Evolutionary conservation across 2,113 vertebrate species (phyloP).

Genomic region (Salvator merianae): DNA sequence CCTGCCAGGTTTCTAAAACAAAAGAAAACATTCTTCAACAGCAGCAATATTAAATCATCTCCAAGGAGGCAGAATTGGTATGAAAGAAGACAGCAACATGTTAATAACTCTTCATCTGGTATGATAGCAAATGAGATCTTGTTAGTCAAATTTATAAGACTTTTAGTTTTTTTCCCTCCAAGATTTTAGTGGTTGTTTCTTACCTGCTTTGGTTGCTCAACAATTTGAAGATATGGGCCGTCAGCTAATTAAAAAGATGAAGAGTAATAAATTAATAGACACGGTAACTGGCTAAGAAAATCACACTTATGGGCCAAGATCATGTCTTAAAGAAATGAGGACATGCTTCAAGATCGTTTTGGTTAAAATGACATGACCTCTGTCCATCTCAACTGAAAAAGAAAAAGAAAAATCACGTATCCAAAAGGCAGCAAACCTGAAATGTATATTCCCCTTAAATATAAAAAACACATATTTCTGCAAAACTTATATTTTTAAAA

Average conservation of each 20-base stretch:
- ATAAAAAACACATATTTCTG: neutral
- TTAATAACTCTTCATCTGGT: neutral
- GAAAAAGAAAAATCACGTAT: neutral
- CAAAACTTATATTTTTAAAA: neutral
- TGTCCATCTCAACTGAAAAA: conserved; percentile 25
- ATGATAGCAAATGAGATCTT: conserved; percentile 3
- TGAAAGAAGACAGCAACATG: neutral
- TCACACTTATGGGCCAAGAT: neutral
- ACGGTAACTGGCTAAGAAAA: neutral
- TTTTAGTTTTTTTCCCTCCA: neutral
- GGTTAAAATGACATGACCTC: conserved; percentile 11
- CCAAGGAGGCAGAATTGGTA: conserved; percentile 15
- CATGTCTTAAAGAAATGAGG: neutral
- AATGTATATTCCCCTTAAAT: neutral
- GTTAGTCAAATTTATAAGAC: conserved; percentile 3
- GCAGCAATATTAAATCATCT: conserved; percentile 32
- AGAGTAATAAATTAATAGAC: conserved; percentile 1
- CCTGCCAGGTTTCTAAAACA: conserved; percentile 30
- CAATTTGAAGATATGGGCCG: conserved; percentile 84
- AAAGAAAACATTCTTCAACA: conserved; percentile 46
- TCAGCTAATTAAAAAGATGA: conserved; percentile 73
- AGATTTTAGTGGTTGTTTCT: conserved; percentile 31
- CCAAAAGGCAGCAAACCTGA: neutral
- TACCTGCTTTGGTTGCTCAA: conserved; percentile 93
- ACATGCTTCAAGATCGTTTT: neutral